These are phyloP conservation scores for Gisinianus flammeolus DNA, from an alignment of 2,888 invertebrate genomes.

Conservation along the genomic window DNA sequence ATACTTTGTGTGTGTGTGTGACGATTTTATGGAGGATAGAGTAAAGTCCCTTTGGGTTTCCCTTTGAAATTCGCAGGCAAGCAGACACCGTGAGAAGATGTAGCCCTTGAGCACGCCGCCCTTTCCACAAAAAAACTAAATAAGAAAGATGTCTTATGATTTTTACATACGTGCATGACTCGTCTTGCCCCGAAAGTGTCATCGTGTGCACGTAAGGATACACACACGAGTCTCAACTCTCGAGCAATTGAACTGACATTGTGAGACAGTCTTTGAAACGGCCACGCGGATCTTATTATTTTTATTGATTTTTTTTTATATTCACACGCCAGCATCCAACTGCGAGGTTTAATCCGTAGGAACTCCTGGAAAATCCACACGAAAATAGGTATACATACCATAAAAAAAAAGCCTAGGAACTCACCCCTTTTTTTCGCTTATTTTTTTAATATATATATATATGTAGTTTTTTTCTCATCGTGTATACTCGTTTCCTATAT, in stretches of 20 bases:
- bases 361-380: constrained; percentile 41
- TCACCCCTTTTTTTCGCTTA: constrained; percentile 14
- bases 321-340: constrained; percentile 47
- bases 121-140: constrained; percentile 41
- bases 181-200: constrained; percentile 30
- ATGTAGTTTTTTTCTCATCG: constrained; percentile 1
- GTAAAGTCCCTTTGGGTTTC: constrained; percentile 21
- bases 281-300: constrained; percentile 43
- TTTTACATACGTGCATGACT: constrained; percentile 35
- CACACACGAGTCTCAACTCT: constrained; percentile 31
- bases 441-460: constrained; percentile 1
- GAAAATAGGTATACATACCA: constrained; percentile 27
- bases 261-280: constrained; percentile 34
- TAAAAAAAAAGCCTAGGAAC: constrained; percentile 17
- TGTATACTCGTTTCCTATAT: too few relatives aligned
- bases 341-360: constrained; percentile 46
- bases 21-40: neutral
- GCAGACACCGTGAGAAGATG: constrained; percentile 55
- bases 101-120: constrained; percentile 57
- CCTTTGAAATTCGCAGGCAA: constrained; percentile 52
- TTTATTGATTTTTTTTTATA: constrained; percentile 43
- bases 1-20: too few relatives aligned
- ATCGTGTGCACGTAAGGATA: constrained; percentile 40
- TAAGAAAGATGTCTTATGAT: constrained; percentile 29
- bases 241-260: constrained; percentile 25